phyloP scores from a whole-genome alignment of 2,888 invertebrate genomes.

The Stenotaenia linearis region DNA sequence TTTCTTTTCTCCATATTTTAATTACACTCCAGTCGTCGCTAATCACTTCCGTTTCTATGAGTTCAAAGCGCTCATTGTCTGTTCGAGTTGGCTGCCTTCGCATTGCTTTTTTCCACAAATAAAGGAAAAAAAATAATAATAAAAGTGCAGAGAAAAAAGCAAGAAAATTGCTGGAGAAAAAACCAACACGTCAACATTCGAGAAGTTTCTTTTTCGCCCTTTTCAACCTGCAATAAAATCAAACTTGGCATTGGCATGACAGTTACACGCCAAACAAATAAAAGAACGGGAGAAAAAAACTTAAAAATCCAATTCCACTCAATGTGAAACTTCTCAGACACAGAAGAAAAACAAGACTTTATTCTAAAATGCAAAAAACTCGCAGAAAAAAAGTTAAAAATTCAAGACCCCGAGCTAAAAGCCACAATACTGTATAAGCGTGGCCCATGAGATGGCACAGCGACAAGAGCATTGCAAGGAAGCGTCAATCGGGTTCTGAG shows the following conservation, averaged over 20 bases:
- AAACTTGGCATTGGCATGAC: background rate
- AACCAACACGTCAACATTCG: background rate
- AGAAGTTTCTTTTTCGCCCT: background rate
- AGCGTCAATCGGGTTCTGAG: background rate
- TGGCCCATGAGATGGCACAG: background rate
- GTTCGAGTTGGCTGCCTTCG: background rate
- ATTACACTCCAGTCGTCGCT: slow-evolving; percentile 11
- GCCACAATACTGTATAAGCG: background rate
- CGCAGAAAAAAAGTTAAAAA: background rate
- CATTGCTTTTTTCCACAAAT: background rate
- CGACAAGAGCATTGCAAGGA: background rate
- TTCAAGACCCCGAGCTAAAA: background rate
- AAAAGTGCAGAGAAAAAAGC: background rate
- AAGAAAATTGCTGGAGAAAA: background rate
- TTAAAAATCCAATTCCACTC: background rate
- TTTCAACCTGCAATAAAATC: background rate
- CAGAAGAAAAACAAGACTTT: background rate
- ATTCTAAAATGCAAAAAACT: background rate
- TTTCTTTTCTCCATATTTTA: slow-evolving; percentile 11
- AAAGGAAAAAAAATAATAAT: background rate
- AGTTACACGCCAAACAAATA: background rate
- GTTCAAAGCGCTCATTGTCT: slow-evolving; percentile 19
- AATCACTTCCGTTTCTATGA: slow-evolving; percentile 15
- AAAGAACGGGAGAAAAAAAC: background rate
- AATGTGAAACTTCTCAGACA: background rate